Conservation (phyloP, 2,888 invertebrate genomes). For the Drosophila paracracens region DNA sequence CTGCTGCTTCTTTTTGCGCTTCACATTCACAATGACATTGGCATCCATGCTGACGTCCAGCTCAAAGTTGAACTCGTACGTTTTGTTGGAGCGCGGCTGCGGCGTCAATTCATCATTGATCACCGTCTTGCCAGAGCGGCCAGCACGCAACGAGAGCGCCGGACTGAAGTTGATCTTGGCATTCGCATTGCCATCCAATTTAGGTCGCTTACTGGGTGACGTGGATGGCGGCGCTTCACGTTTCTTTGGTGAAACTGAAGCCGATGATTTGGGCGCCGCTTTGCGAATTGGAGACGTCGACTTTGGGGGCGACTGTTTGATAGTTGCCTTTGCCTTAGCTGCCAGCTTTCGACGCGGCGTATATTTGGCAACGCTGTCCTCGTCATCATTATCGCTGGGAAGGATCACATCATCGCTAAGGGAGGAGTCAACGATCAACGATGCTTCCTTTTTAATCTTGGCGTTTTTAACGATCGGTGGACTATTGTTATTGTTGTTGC, state of each 20-base stretch:
- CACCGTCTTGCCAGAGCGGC: conserved; percentile 82
- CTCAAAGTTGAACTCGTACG: conserved; percentile 84
- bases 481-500: conserved; percentile 54
- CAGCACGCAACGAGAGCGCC: conserved; percentile 62
- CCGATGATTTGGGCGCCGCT: conserved; percentile 23
- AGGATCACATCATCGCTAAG: conserved; percentile 56
- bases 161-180: conserved; percentile 79
- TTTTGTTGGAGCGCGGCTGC: conserved; percentile 82
- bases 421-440: conserved; percentile 33
- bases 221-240: conserved; percentile 12
- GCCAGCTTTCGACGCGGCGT: conserved; percentile 46
- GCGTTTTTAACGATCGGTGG: conserved; percentile 39
- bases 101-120: conserved; percentile 83
- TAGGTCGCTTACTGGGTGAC: conserved; percentile 52
- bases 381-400: conserved; percentile 74
- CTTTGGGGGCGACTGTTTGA: conserved; percentile 15
- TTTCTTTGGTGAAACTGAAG: conserved; percentile 53
- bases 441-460: conserved; percentile 30
- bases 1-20: conserved; percentile 82
- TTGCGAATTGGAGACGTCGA: conserved; percentile 21
- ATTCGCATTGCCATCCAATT: conserved; percentile 39
- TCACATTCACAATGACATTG: conserved; percentile 85
- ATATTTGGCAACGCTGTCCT: conserved; percentile 1
- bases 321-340: background rate
- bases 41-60: conserved; percentile 85